A percentile compares a stretch with the other conserved stretches of the same genome.
Conservation (phyloP, 2,888 invertebrate species). For the Calephelis perditalis region DNA sequence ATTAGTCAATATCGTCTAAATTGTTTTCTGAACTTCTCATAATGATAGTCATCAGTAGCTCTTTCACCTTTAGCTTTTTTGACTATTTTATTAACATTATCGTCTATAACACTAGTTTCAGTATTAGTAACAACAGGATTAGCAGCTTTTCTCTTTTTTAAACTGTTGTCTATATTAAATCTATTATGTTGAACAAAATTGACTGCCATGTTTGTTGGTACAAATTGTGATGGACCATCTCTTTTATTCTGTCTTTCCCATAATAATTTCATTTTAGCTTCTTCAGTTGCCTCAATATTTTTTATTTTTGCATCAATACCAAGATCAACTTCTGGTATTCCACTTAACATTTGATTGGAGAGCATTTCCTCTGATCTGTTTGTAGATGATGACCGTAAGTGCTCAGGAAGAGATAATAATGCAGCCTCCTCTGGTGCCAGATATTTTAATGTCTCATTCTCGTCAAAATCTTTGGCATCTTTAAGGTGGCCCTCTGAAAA, state of each 20-base stretch:
- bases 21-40: constrained; percentile 97
- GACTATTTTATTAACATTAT: constrained; percentile 74
- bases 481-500: constrained; percentile 54
- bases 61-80: constrained; percentile 88
- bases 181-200: constrained; percentile 98
- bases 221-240: constrained; percentile 95
- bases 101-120: constrained; percentile 55
- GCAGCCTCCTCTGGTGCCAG: constrained; percentile 94
- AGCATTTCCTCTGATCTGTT: constrained; percentile 98
- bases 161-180: constrained; percentile 91
- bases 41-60: constrained; percentile 98
- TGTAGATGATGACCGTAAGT: constrained; percentile 90
- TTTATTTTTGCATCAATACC: constrained; percentile 99
- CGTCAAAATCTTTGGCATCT: constrained; percentile 63
- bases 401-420: constrained; percentile 91
- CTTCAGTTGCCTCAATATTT: constrained; percentile 99
- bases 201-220: constrained; percentile 98
- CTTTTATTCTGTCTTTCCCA: constrained; percentile 94
- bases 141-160: constrained; percentile 79
- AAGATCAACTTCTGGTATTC: constrained; percentile 99
- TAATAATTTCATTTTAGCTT: constrained; percentile 94
- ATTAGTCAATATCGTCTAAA: constrained; percentile 95
- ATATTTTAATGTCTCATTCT: constrained; percentile 78
- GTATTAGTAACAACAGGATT: constrained; percentile 66
- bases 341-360: constrained; percentile 99